These are phyloP conservation scores for Mamestra configurata DNA, from an alignment of 1,140 invertebrate species.

Conservation along the genomic window DNA sequence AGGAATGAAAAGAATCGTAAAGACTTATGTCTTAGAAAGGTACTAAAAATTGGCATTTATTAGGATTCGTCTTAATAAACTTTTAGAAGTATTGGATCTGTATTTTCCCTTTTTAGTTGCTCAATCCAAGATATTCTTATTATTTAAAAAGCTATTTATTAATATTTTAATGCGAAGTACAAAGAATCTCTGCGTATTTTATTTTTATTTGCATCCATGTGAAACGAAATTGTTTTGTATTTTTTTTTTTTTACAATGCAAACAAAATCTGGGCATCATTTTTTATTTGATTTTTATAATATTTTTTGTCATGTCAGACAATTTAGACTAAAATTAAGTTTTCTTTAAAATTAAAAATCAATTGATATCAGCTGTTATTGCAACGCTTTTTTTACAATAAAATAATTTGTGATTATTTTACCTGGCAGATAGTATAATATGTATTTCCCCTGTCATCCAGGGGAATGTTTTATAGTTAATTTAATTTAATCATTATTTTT, in stretches of 20 bases:
- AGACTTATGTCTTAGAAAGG: background rate
- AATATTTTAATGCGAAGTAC: background rate
- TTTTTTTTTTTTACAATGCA: background rate
- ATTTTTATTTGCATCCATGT: too few relatives aligned
- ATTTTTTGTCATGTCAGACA: slow-evolving; percentile 8
- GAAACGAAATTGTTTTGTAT: background rate
- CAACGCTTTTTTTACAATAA: slow-evolving; percentile 1
- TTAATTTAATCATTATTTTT: background rate
- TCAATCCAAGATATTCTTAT: background rate
- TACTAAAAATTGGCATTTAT: slow-evolving; percentile 18
- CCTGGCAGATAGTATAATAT: too few relatives aligned
- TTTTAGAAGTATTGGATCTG: background rate
- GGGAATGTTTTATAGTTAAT: background rate
- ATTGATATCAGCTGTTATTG: too few relatives aligned
- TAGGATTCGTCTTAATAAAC: background rate
- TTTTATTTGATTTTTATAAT: background rate
- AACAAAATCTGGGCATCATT: too few relatives aligned
- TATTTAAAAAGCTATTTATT: background rate
- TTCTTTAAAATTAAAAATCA: background rate
- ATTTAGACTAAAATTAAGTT: background rate
- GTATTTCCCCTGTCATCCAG: too few relatives aligned
- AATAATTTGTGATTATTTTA: slow-evolving; percentile 7
- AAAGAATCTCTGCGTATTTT: too few relatives aligned
- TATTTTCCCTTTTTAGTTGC: background rate
- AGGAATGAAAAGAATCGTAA: background rate